Conservation (phyloP, 2,797 vertebrate species). For the Buphagus erythrorhynchus region DNA sequence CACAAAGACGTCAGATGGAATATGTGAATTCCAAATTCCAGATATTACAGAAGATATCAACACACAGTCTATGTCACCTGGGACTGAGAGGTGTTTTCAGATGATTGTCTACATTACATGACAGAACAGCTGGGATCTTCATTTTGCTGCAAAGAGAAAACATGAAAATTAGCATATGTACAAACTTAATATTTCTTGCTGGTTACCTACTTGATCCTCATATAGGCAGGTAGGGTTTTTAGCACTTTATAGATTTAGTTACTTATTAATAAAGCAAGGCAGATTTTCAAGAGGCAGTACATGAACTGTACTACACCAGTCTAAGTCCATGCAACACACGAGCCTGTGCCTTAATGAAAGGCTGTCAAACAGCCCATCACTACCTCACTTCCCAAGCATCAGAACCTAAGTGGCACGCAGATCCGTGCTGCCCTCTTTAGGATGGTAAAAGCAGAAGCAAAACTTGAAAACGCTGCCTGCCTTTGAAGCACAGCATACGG, state of each 20-base stretch:
- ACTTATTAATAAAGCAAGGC: background rate
- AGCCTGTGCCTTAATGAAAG: background rate
- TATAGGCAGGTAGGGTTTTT: background rate
- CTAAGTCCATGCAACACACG: background rate
- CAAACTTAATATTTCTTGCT: background rate
- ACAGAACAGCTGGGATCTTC: conserved; percentile 79
- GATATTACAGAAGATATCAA: background rate
- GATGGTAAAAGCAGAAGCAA: background rate
- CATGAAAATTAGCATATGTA: background rate
- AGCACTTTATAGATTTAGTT: background rate
- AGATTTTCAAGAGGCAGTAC: background rate
- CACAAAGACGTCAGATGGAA: background rate
- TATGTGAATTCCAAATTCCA: background rate
- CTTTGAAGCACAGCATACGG: background rate
- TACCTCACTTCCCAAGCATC: background rate
- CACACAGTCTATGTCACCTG: background rate
- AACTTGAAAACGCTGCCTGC: background rate
- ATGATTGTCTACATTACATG: conserved; percentile 72
- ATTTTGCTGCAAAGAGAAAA: conserved; percentile 44
- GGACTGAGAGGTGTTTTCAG: background rate
- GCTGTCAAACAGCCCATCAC: background rate
- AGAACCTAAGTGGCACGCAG: background rate
- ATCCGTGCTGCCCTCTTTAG: background rate
- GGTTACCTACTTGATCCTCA: background rate
- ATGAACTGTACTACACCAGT: background rate